Conservation (phyloP, 1,140 invertebrate species). For the Neuroterus valhalla region DNA sequence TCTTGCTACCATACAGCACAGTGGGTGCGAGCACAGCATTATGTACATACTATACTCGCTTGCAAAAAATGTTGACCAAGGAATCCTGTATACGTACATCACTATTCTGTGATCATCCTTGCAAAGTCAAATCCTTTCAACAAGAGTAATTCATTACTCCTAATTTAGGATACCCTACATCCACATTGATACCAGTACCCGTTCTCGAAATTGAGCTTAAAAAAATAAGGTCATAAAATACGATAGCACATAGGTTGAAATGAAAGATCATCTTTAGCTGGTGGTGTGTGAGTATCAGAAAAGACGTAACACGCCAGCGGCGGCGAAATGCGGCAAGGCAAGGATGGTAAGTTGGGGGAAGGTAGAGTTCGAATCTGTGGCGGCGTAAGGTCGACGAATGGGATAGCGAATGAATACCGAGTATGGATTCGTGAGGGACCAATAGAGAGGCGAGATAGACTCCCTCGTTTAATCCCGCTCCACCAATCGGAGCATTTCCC, state of each 20-base stretch:
- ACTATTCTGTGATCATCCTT: too few relatives aligned
- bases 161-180: too few relatives aligned
- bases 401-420: conserved; percentile 63
- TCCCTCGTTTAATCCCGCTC: conserved; percentile 50
- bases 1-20: too few relatives aligned
- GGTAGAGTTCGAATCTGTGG: conserved; percentile 45
- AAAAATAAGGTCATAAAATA: not conserved
- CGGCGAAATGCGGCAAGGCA: conserved; percentile 50
- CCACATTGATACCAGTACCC: not conserved
- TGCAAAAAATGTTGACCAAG: too few relatives aligned
- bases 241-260: conserved; percentile 26
- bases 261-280: not conserved
- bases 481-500: conserved; percentile 57
- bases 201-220: not conserved
- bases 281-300: conserved; percentile 36
- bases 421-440: conserved; percentile 60
- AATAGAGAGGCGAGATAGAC: conserved; percentile 53
- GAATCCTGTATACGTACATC: too few relatives aligned
- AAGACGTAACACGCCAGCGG: conserved; percentile 44
- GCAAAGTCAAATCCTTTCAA: too few relatives aligned
- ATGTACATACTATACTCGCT: too few relatives aligned
- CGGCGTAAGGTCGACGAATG: conserved; percentile 50
- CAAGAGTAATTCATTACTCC: too few relatives aligned
- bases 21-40: too few relatives aligned
- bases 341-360: conserved; percentile 45